Evolutionary conservation across 2,888 invertebrate genomes (phyloP), one percentile per base, ranked within the genome.

Genomic region (Plebejus anna): DNA sequence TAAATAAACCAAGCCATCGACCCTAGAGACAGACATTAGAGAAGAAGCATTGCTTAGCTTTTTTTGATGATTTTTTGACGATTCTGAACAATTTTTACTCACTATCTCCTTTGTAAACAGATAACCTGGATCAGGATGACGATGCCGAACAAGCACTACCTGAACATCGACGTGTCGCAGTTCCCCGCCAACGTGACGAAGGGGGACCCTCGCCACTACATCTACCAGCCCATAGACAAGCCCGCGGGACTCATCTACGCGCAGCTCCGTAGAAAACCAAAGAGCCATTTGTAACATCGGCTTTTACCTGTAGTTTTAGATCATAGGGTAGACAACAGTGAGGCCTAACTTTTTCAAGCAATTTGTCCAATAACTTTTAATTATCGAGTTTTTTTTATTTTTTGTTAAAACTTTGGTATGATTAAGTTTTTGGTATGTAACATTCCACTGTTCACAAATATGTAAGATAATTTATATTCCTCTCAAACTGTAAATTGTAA

Each of bases 121-220:
- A 95, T 97, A 72, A 91, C 93, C 4, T 95, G 95, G 85, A 96
- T 97, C 75, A 95, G 96, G 81, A 96, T 97, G 96, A 94, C 95
- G 78, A 96, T 97, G 96, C 97, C 97, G 0, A 97, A 97, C 88
- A 97, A 96, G 82, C 97, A 97, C 85, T 97, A 97, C 85, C 95
- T 96, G 82, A 95, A 95, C 81, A 95, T 97, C 70, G 97, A 97
- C 85, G 95, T 97, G 83, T 95, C 96, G 7, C 96, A 96, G 82
- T 97, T 97, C 88, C 95, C 96, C 38, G 92, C 94, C 1, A 92
- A 95, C 75, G 92, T 96, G 22, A 95, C 95, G 16, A 95, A 95
- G 32, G 95, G 95, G 0, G 95, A 95, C 38, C 96, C 96, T 75
- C 84, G 88, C 0, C 95, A 95, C 81, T 96, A 96, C 82, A 97